A percentile compares a stretch with the other conserved stretches of the same genome.
These are phyloP conservation scores for Cephus spinipes DNA, from an alignment of 2,888 invertebrate species.

Conservation along the genomic window DNA sequence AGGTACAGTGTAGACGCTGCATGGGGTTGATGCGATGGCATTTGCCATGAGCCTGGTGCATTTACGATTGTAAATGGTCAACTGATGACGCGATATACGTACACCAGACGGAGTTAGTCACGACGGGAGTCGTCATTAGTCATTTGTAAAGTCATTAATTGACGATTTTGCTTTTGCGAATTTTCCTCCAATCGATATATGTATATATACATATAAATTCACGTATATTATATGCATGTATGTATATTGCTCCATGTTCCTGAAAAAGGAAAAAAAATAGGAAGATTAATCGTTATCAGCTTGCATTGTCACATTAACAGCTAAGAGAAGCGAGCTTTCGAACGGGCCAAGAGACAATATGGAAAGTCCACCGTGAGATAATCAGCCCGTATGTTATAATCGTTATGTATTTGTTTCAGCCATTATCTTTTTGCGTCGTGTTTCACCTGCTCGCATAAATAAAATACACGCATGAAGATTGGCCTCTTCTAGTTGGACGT, in stretches of 20 bases:
- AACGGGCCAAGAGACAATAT: slow-evolving; percentile 43
- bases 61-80: slow-evolving; percentile 45
- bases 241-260: too few species aligned
- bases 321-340: background rate
- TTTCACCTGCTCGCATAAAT: slow-evolving; percentile 54
- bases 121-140: background rate
- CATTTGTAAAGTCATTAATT: background rate
- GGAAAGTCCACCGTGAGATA: slow-evolving; percentile 61
- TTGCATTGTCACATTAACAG: background rate
- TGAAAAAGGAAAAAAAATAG: too few species aligned
- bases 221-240: too few species aligned
- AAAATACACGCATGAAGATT: slow-evolving; percentile 29
- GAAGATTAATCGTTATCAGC: background rate
- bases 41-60: slow-evolving; percentile 12
- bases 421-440: slow-evolving; percentile 55
- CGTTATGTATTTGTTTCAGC: slow-evolving; percentile 63
- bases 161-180: background rate
- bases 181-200: background rate
- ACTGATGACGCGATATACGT: slow-evolving; percentile 44
- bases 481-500: background rate
- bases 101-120: slow-evolving; percentile 44
- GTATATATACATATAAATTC: too few species aligned
- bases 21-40: slow-evolving; percentile 1
- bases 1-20: background rate
- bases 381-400: slow-evolving; percentile 66